A percentile compares a stretch with the other conserved stretches of the same genome.
Conservation (phyloP, 2,113 vertebrate species). For the Sinocyclocheilus maitianheensis region DNA sequence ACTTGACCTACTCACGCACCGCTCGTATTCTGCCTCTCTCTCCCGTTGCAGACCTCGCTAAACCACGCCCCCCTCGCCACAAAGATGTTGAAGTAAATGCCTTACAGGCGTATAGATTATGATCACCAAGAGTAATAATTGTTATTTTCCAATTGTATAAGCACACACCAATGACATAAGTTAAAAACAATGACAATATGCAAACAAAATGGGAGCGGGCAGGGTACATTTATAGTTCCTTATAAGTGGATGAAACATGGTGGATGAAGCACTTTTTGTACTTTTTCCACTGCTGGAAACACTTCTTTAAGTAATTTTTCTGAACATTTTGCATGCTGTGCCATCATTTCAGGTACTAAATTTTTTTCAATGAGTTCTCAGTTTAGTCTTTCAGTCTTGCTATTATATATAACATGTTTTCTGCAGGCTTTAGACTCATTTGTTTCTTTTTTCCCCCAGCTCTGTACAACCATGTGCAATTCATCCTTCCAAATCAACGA, state of each 20-base stretch:
- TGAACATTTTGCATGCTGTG: background rate
- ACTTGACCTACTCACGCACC: no score
- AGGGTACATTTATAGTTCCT: no score
- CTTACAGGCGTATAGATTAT: no score
- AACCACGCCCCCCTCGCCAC: no score
- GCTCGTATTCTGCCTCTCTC: no score
- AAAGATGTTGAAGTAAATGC: no score
- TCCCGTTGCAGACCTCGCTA: no score
- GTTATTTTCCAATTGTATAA: background rate
- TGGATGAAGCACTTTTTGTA: background rate
- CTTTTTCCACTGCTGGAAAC: background rate
- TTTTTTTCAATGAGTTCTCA: background rate
- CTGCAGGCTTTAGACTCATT: background rate
- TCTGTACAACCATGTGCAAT: constrained; percentile 1
- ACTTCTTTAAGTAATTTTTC: background rate
- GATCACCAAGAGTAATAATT: no score
- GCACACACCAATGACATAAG: background rate
- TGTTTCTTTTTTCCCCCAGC: background rate
- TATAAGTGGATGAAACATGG: no score
- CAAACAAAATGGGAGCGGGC: no score
- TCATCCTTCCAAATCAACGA: background rate
- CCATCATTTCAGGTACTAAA: background rate
- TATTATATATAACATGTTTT: background rate
- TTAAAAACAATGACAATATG: background rate
- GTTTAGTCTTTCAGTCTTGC: background rate